Evolutionary conservation across 2,797 vertebrate genomes (phyloP), one percentile per base, ranked within the genome.

Genomic region (Diplodus puntazzo): DNA sequence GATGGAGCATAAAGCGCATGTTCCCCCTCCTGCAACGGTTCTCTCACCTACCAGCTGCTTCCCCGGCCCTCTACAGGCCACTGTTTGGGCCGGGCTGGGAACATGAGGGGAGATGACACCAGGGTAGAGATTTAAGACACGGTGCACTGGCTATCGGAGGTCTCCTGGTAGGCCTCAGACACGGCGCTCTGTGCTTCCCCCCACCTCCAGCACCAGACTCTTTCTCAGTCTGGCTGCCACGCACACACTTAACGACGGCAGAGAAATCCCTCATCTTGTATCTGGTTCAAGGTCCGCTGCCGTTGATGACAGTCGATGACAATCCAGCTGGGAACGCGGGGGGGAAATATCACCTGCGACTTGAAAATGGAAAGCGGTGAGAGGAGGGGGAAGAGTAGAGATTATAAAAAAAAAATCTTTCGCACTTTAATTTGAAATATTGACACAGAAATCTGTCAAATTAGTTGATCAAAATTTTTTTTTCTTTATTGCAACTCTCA

Each of bases 231-330:
- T 80, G 75, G 52, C 72, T 81, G 59, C 81, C 77, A 66, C 69
- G 3, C 67, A 83, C 81, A 86, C 85, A 79, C 87, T 73, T 73
- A 76, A 81, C 58, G 75, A 58, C 64, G 73, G 70, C 72, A 74
- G 82, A 87, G 88, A 94, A 94, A 93, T 94, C 91, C 92, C 90
- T 92, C 91, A 93, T 92, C 94, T 94, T 92, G 89, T 92, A 91
- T 90, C 89, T 91, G 87, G 94, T 94, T 95, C 93, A 94, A 94
- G 94, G 94, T 95, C 91, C 82, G 70, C 91, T 94, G 93, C 84
- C 70, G 80, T 82, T 94, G 92, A 95, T 94, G 94, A 94, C 90
- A 94, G 91, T 75, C 93, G 94, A 95, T 93, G 94, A 94, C 91
- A 93, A 89, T 90, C 82, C 89, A 75, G 77, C 43, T 7, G 85